These are phyloP conservation scores for Notoglanidium macrostoma DNA, from an alignment of 2,797 vertebrate genomes.

Conservation along the genomic window DNA sequence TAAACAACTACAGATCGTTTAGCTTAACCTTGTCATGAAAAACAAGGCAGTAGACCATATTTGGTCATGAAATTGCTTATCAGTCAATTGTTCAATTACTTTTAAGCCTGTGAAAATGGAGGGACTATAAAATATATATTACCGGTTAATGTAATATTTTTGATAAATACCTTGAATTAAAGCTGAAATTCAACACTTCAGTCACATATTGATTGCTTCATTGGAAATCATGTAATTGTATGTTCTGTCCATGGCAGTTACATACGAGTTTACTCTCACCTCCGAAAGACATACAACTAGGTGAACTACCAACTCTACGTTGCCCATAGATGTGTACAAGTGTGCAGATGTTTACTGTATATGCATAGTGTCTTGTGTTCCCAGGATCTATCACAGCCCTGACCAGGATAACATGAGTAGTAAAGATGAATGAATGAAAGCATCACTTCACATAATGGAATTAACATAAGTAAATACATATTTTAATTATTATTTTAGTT, in stretches of 20 bases:
- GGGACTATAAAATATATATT: too few relatives aligned
- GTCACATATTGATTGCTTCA: too few relatives aligned
- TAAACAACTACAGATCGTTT: too few relatives aligned
- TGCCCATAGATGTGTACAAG: neutral
- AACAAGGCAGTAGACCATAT: too few relatives aligned
- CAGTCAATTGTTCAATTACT: too few relatives aligned
- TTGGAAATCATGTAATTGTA: neutral
- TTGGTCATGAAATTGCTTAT: too few relatives aligned
- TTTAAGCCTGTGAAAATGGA: too few relatives aligned
- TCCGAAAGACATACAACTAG: neutral
- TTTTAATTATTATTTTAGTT: neutral
- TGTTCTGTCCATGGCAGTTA: neutral
- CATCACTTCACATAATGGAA: neutral
- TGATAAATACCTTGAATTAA: too few relatives aligned
- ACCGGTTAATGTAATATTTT: too few relatives aligned
- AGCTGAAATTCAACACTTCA: too few relatives aligned
- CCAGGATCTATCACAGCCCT: neutral
- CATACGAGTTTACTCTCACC: neutral
- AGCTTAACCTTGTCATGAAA: too few relatives aligned
- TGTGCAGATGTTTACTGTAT: neutral
- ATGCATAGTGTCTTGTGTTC: neutral
- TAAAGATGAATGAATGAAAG: neutral
- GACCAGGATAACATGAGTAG: neutral
- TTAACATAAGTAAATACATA: neutral
- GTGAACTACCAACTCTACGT: neutral